Evolutionary conservation across 2,113 vertebrate species (phyloP).

Genomic region (Syngnathoides biaculeatus): DNA sequence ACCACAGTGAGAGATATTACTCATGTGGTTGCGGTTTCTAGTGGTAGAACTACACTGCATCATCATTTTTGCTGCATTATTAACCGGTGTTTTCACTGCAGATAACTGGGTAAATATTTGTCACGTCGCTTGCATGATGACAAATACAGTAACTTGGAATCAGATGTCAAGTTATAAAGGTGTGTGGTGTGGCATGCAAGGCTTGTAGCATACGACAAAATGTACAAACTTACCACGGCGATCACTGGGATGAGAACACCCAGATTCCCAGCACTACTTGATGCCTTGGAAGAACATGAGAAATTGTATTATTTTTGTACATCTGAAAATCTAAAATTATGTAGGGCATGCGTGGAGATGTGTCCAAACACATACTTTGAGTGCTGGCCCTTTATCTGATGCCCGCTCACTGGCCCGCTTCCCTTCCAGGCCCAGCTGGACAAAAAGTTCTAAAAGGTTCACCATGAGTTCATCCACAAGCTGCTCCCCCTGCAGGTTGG

Average conservation of each 20-base stretch:
- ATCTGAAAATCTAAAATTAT: not conserved
- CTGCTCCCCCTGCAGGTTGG: constrained; percentile 91
- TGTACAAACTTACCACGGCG: constrained; percentile 85
- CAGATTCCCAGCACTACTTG: constrained; percentile 93
- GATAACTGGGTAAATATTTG: constrained; percentile 87
- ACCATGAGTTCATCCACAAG: constrained; percentile 92
- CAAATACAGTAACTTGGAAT: constrained; percentile 42
- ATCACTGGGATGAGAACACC: constrained; percentile 97
- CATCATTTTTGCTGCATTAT: not conserved
- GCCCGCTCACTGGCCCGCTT: constrained; percentile 93
- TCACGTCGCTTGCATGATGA: constrained; percentile 79
- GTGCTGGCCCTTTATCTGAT: constrained; percentile 88
- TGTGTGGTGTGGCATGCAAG: not conserved
- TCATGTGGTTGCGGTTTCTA: not conserved
- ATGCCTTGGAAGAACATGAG: constrained; percentile 76
- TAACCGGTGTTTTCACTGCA: constrained; percentile 58
- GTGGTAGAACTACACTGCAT: not conserved
- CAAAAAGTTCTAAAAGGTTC: constrained; percentile 93
- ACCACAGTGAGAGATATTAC: not conserved
- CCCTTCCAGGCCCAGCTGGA: constrained; percentile 94
- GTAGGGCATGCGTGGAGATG: not conserved
- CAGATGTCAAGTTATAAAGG: constrained; percentile 4
- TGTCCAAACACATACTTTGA: constrained; percentile 79
- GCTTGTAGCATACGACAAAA: not conserved
- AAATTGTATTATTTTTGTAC: not conserved